A percentile compares a stretch with the other conserved stretches of the same genome.
phyloP scores from a whole-genome alignment of 2,113 vertebrate species.

The Athene noctua region DNA sequence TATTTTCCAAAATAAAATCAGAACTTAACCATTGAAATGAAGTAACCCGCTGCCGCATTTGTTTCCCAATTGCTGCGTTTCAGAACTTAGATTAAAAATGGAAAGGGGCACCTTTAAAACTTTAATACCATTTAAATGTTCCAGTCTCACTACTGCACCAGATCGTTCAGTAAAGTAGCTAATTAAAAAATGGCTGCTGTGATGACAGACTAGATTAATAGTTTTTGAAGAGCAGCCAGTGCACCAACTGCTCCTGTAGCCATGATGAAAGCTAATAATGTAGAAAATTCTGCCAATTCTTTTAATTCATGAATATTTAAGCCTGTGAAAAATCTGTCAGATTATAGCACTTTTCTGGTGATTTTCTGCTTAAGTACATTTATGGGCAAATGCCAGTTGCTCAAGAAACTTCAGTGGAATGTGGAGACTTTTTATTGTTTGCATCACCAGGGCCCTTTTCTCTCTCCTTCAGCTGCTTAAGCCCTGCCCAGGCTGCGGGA shows the following conservation, averaged over 20 bases:
- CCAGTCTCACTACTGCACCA: constrained; percentile 37
- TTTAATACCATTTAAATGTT: constrained; percentile 40
- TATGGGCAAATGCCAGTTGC: constrained; percentile 71
- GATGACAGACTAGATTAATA: constrained; percentile 79
- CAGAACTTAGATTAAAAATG: background rate
- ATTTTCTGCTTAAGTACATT: constrained; percentile 78
- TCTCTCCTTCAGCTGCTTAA: background rate
- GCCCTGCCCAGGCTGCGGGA: background rate
- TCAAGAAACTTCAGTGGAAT: constrained; percentile 68
- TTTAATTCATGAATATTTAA: constrained; percentile 84
- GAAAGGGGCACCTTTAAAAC: constrained; percentile 54
- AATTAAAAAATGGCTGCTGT: constrained; percentile 80
- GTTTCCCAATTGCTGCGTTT: background rate
- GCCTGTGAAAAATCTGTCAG: constrained; percentile 81
- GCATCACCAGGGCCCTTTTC: background rate
- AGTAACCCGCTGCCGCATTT: background rate
- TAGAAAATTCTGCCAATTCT: constrained; percentile 81
- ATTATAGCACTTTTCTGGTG: constrained; percentile 80
- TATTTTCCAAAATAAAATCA: background rate
- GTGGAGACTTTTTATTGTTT: constrained; percentile 1
- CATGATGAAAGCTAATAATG: constrained; percentile 79
- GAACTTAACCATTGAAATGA: background rate
- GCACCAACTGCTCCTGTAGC: constrained; percentile 77
- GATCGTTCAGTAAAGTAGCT: constrained; percentile 66
- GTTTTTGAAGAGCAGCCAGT: constrained; percentile 78